Evolutionary conservation across 2,888 invertebrate genomes (phyloP).

Genomic region (Eristalis intricaria): DNA sequence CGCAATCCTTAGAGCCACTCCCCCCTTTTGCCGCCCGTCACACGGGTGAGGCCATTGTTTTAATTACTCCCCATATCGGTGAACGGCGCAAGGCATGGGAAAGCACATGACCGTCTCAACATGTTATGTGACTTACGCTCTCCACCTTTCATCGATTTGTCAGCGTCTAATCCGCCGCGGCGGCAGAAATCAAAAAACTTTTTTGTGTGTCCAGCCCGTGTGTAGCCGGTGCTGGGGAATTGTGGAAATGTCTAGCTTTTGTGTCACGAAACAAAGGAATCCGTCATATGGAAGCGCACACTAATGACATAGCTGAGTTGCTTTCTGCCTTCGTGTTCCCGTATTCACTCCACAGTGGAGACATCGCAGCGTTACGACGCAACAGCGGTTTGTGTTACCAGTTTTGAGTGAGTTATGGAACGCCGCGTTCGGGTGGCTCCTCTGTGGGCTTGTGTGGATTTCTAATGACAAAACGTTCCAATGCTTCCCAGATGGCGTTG

Average conservation of each 20-base stretch:
- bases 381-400: slow-evolving; percentile 15
- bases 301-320: slow-evolving; percentile 29
- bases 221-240: background rate
- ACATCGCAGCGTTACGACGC: background rate
- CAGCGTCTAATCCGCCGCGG: background rate
- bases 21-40: background rate
- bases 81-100: slow-evolving; percentile 14
- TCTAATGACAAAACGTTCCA: background rate
- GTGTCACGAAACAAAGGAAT: slow-evolving; percentile 18
- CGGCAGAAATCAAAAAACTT: slow-evolving; percentile 46
- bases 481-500: background rate
- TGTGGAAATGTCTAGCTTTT: slow-evolving; percentile 7
- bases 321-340: background rate
- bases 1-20: slow-evolving; percentile 30
- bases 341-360: background rate
- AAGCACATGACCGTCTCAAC: slow-evolving; percentile 8
- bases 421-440: slow-evolving; percentile 16
- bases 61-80: slow-evolving; percentile 26
- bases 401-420: slow-evolving; percentile 16
- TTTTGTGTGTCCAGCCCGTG: slow-evolving; percentile 21
- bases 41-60: slow-evolving; percentile 20
- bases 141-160: slow-evolving; percentile 42
- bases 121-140: background rate
- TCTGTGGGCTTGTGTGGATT: background rate
- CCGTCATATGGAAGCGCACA: slow-evolving; percentile 33